Evolutionary conservation across 2,113 vertebrate genomes (phyloP).

Genomic region (Oryzias melastigma): DNA sequence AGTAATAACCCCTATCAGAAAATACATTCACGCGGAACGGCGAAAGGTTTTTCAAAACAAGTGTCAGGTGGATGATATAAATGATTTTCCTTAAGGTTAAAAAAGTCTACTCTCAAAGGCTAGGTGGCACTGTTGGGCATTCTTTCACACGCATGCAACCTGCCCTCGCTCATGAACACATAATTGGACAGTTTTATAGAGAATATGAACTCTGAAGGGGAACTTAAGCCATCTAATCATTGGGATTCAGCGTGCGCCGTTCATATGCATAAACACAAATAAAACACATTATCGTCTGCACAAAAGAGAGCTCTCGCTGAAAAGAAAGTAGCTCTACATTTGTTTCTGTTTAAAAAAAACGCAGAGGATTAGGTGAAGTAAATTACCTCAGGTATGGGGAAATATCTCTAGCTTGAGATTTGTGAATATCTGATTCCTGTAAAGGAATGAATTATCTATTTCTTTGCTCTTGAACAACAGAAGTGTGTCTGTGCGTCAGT

Average conservation of each 20-base stretch:
- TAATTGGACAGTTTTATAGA: slow-evolving; percentile 79
- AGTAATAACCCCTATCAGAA: slow-evolving; percentile 19
- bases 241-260: slow-evolving; percentile 74
- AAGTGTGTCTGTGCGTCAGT: slow-evolving; percentile 18
- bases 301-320: slow-evolving; percentile 51
- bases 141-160: slow-evolving; percentile 60
- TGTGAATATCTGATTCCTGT: slow-evolving; percentile 32
- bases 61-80: slow-evolving; percentile 22
- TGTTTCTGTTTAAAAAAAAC: slow-evolving; percentile 39
- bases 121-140: slow-evolving; percentile 77
- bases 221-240: slow-evolving; percentile 77
- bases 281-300: slow-evolving; percentile 64
- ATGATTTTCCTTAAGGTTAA: slow-evolving; percentile 22
- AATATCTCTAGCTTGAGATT: slow-evolving; percentile 34
- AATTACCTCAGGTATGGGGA: slow-evolving; percentile 57
- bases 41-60: slow-evolving; percentile 39
- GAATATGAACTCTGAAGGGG: slow-evolving; percentile 79
- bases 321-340: slow-evolving; percentile 55
- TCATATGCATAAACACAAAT: slow-evolving; percentile 78
- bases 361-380: slow-evolving; percentile 58
- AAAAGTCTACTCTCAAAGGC: slow-evolving; percentile 47
- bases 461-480: slow-evolving; percentile 37
- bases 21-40: slow-evolving; percentile 7
- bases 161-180: slow-evolving; percentile 70
- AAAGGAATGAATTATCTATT: slow-evolving; percentile 22